Evolutionary conservation across 2,113 vertebrate species (phyloP), one percentile per base, ranked within the genome.

Genomic region (Monopterus albus): DNA sequence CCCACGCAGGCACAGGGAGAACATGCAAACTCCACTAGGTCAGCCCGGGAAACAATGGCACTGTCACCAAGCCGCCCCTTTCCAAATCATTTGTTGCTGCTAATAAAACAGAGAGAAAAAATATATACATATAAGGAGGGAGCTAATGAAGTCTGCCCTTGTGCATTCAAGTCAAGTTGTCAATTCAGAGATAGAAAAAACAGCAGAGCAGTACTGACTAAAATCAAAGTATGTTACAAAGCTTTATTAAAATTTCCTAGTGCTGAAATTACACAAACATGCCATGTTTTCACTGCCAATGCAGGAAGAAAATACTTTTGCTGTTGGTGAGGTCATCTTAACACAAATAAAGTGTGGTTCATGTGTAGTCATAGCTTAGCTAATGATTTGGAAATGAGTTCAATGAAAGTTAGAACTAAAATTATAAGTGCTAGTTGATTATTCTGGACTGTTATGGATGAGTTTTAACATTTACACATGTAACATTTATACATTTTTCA

Each of bases 151-250:
- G 29, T 3, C 40, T 14, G 23, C 23, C 15, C 10, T 50, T 26
- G 14, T 45, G 58, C 29, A 21, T 58, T 63, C 11, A 36, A 57
- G 55, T 17, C 6, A 17, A 9, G 11, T 1, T 49, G 36, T 60
- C 29, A 57, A 33, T 13, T 21, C 64, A 26, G 25, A 38, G 31
- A 49, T 7, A 7, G 23, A 47, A 40, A 14, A 10, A 60, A 31
- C 43, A 6, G 69, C 23, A 39, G 21, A 14, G 43, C 52, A 17
- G 25, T 7, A 3, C 13, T n/a, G 39, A 18, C 28, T 2, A 25
- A 45, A 59, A 52, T 71, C 46, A 61, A 45, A 72, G 51, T n/a
- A 35, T 38, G 29, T 55, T 12, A 29, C 14, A n/a, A 4, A 6
- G 23, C 5, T 23, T 33, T 39, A 47, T 18, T 25, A 25, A 17